Conservation (phyloP, 2,113 vertebrate species). For the Melanerpes formicivorus region DNA sequence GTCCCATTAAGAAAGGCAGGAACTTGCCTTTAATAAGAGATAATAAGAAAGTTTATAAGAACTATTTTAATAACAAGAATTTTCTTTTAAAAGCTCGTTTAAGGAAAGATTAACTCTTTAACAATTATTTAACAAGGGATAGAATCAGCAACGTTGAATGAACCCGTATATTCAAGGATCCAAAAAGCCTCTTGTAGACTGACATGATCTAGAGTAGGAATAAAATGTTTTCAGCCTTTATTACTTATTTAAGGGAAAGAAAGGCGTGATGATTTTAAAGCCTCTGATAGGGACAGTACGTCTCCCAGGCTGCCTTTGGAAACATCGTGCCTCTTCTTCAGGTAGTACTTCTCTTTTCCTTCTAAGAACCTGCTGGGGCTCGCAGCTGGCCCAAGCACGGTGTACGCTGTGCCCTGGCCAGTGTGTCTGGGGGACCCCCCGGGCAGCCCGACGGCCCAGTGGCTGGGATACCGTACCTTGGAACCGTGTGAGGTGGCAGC, state of each 20-base stretch:
- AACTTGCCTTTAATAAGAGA: conserved; percentile 29
- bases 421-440: too few species aligned
- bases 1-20: conserved; percentile 39
- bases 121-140: neutral
- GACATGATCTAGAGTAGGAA: neutral
- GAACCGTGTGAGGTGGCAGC: neutral
- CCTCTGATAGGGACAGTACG: neutral
- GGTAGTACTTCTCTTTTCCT: conserved; percentile 63
- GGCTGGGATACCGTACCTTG: neutral
- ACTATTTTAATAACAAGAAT: conserved; percentile 17
- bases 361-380: neutral
- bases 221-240: neutral
- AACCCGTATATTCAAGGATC: neutral
- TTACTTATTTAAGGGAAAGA: neutral
- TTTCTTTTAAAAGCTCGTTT: neutral
- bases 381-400: conserved; percentile 21
- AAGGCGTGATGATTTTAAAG: neutral
- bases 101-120: neutral
- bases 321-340: conserved; percentile 23
- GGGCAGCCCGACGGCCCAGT: neutral
- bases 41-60: conserved; percentile 48
- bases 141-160: neutral
- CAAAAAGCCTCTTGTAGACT: neutral
- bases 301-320: neutral
- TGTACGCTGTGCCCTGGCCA: neutral